Evolutionary conservation across 2,888 invertebrate species (phyloP).

Genomic region (Cristatella mucedo): DNA sequence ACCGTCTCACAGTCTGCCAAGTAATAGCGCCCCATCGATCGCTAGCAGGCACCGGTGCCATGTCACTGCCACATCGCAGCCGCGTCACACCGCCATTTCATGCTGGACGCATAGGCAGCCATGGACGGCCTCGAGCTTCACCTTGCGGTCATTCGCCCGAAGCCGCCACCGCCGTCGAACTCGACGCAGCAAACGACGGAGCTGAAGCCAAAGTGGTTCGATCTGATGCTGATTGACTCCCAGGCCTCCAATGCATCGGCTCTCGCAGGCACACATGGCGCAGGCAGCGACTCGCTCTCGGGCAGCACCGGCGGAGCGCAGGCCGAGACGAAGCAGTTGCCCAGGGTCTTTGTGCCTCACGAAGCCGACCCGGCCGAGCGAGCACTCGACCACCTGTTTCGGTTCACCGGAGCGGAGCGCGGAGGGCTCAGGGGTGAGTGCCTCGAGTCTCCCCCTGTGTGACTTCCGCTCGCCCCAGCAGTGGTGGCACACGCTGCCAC

Average conservation of each 20-base stretch:
- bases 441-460: no score
- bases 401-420: constrained; percentile 3
- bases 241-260: neutral
- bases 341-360: constrained; percentile 2
- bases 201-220: constrained; percentile 4
- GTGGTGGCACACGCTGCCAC: no score
- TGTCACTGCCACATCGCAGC: no score
- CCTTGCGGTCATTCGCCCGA: constrained; percentile 5
- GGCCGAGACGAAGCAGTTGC: constrained; percentile 3
- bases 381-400: constrained; percentile 2
- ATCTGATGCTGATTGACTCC: constrained; percentile 2
- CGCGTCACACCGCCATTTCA: no score
- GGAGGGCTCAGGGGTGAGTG: constrained; percentile 1
- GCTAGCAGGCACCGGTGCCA: no score
- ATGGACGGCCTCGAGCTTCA: constrained; percentile 6
- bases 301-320: no score
- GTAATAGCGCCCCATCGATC: no score
- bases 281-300: no score
- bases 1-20: no score
- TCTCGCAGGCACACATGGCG: no score
- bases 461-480: no score
- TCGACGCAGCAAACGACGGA: no score
- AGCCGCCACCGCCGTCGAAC: constrained; percentile 4
- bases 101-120: neutral
- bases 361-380: constrained; percentile 4